These are phyloP conservation scores for Spinus pinus DNA, from an alignment of 2,797 vertebrate species.

Conservation along the genomic window DNA sequence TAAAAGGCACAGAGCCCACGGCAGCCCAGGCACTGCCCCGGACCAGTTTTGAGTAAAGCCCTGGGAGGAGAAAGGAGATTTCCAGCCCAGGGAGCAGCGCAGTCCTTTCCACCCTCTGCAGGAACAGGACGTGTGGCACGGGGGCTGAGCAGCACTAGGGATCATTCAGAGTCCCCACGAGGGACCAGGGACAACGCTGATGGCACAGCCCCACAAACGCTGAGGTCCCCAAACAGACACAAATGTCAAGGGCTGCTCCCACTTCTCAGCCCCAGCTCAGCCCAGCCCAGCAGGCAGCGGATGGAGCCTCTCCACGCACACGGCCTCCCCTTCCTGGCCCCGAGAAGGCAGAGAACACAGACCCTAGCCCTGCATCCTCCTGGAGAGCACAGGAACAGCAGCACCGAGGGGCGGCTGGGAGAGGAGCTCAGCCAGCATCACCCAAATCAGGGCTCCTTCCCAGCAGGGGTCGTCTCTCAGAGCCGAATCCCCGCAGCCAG, in stretches of 20 bases:
- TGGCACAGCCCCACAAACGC: neutral
- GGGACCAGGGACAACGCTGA: neutral
- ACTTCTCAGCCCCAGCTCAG: neutral
- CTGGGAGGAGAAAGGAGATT: neutral
- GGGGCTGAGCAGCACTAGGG: neutral
- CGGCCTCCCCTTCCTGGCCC: neutral
- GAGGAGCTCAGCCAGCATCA: neutral
- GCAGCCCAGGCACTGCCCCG: neutral
- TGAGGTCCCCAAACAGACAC: neutral
- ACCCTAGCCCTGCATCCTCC: fast-evolving
- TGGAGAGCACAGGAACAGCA: neutral
- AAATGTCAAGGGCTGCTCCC: fast-evolving
- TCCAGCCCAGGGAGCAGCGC: neutral
- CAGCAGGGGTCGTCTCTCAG: fast-evolving
- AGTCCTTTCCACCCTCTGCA: neutral
- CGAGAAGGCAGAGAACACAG: neutral
- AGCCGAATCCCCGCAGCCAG: neutral
- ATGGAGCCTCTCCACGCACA: neutral
- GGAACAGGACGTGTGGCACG: fast-evolving
- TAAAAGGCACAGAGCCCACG: neutral
- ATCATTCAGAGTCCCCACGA: too few relatives aligned
- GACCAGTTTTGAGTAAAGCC: neutral
- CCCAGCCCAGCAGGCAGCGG: fast-evolving
- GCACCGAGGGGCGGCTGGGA: neutral
- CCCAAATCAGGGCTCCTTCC: fast-evolving